Evolutionary conservation across 2,888 invertebrate species (phyloP), one percentile per base, ranked within the genome.

Genomic region (Pachydiplax longipennis): DNA sequence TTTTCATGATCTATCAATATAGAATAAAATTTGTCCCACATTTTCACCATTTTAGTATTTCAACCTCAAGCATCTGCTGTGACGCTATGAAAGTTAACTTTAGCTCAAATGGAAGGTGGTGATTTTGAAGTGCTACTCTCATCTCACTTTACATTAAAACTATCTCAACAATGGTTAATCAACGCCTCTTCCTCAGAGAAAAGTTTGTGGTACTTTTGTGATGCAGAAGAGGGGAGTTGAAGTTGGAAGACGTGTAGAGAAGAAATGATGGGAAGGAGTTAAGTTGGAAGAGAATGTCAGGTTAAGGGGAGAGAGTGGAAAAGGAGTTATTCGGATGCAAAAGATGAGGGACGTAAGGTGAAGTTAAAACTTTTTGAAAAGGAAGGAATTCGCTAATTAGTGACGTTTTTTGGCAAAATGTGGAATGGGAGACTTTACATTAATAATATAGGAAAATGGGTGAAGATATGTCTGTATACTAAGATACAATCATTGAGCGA

Each of bases 81-180:
- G 40, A 83, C 53, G 6, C 31, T 15, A 31, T 0, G 22, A 31
- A 83, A 83, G 31, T 83, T 83, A 44, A 83, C 58, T 53, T 83
- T 31, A 53, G 53, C 18, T 53, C 53, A 53, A 35, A 58, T n/a
- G 83, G 31, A 25, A 48, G 53, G 35, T 31, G 10, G 83, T 15
- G 48, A 58, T 48, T 15, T 48, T 35, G 48, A 48, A 44, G 48
- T 25, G 40, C n/a, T 22, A 4, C 58, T 53, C 35, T 15, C 83
- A 82, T 15, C 31, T 25, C 53, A 25, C 25, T 48, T 58, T 18
- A 31, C 83, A 31, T 83, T 83, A 53, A 48, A 18, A 31, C 83
- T 8, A 48, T 53, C 83, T 53, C 31, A 83, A 58, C 83, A 83
- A 58, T 83, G 58, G 58, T 83, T 83, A 83, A 83, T 83, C 83